Base-by-base conservation (phyloP, 1,140 invertebrate species). In the Philaenus spumarius region DNA sequence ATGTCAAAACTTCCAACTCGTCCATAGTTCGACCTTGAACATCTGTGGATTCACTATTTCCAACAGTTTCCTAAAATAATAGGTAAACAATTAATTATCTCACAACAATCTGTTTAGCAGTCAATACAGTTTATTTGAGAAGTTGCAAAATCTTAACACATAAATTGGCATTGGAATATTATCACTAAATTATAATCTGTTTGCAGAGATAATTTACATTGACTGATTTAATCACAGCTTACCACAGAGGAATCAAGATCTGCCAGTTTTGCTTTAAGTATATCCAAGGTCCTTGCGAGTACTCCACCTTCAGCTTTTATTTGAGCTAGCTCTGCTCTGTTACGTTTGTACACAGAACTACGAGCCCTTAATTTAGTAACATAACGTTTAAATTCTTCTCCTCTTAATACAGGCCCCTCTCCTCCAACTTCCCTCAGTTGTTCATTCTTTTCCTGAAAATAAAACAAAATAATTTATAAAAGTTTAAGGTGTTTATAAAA, bases 301-400 rank as follows among this genome's bases (percentile, higher is more conserved):
- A 87, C 78, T 9, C 84, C 84, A 63, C 71, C 72, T 71, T 87
- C 84, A 15, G 88, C 86, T 73, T 83, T 82, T 17, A 87, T 70
- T 45, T 85, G 82, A 35, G 83, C 79, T 43, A 91, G 71, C 71
- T 88, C 84, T 6, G 85, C 79, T 67, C 84, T 76, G 66, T 86
- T 86, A 64, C 85, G 79, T 72, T 92, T 93, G 68, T 93, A 93
- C 0, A 86, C 73, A 2, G 82, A 84, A 66, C 86, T 89, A 67
- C 89, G 90, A 37, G 82, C 82, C 50, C 89, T 78, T 20, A 93
- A 69, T 63, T 85, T 83, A 67, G 82, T 85, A 0, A 93, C 85
- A 71, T 91, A 93, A 59, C 83, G 79, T 71, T 92, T 91, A 63
- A 92, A 83, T 71, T 92, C 89, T 54, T 93, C 89, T 19, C 87